These are phyloP conservation scores for Danio kyathit DNA, from an alignment of 2,797 vertebrate genomes.

Conservation along the genomic window DNA sequence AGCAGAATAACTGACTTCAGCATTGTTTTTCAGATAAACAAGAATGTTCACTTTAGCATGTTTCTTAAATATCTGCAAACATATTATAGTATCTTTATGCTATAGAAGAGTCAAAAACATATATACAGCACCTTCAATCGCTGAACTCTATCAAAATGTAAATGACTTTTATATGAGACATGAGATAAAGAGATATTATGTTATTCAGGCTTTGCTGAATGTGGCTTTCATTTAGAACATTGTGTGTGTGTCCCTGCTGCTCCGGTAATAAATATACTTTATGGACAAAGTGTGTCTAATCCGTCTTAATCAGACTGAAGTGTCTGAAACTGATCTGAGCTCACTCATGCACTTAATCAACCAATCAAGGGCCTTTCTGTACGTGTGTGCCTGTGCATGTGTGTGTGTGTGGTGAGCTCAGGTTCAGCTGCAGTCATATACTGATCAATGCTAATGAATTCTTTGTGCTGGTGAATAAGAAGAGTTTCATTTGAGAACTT, in stretches of 20 bases:
- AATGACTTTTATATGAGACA: background rate
- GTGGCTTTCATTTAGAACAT: conserved; percentile 40
- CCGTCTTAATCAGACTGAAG: conserved; percentile 44
- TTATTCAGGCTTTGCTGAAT: conserved; percentile 21
- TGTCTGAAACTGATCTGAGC: conserved; percentile 39
- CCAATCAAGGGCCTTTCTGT: conserved; percentile 30
- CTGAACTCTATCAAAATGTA: background rate
- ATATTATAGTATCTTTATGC: too few relatives aligned
- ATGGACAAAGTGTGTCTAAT: conserved; percentile 47
- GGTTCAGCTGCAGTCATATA: conserved; percentile 25
- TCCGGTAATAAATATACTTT: conserved; percentile 38
- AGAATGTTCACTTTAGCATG: too few relatives aligned
- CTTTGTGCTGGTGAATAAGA: conserved; percentile 34
- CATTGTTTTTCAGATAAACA: too few relatives aligned
- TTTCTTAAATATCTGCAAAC: too few relatives aligned
- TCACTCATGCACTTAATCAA: conserved; percentile 49
- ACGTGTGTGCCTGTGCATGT: background rate
- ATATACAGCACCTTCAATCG: background rate
- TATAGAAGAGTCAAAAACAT: too few relatives aligned
- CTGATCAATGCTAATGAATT: conserved; percentile 41
- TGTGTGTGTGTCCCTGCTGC: conserved; percentile 15
- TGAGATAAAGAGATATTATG: conserved; percentile 1
- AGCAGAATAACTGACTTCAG: too few relatives aligned
- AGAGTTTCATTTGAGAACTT: conserved; percentile 36
- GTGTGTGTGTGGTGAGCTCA: background rate